Conservation (phyloP, 2,113 vertebrate genomes). For the Myotis yumanensis region DNA sequence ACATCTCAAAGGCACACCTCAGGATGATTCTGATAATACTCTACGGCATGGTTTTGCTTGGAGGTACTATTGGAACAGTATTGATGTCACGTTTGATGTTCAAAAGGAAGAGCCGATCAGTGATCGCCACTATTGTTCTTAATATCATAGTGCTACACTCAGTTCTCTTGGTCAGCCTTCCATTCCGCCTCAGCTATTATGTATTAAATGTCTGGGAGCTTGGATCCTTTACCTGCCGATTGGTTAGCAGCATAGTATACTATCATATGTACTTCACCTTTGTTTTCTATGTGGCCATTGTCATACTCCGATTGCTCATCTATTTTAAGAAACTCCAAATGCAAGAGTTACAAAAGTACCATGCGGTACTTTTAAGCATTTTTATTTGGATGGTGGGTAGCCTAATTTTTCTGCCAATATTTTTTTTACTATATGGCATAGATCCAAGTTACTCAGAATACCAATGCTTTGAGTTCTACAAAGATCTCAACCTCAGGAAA, state of each 20-base stretch:
- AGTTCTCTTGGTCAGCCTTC: conserved; percentile 79
- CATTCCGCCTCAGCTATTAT: conserved; percentile 81
- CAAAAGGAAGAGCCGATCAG: conserved; percentile 62
- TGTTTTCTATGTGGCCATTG: conserved; percentile 71
- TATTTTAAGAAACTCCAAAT: conserved; percentile 73
- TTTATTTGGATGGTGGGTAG: conserved; percentile 74
- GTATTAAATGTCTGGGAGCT: conserved; percentile 73
- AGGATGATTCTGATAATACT: conserved; percentile 56
- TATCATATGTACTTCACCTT: conserved; percentile 82
- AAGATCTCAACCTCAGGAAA: conserved; percentile 13
- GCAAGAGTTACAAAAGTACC: conserved; percentile 64
- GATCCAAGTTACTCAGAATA: not conserved
- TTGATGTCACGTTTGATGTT: conserved; percentile 72
- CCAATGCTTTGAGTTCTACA: conserved; percentile 80
- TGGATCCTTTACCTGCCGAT: conserved; percentile 65
- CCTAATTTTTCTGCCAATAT: conserved; percentile 55
- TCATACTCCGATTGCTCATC: conserved; percentile 50
- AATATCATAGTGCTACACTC: conserved; percentile 80
- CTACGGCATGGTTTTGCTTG: conserved; percentile 71
- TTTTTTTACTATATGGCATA: conserved; percentile 71
- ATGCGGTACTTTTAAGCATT: conserved; percentile 35
- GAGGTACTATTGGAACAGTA: conserved; percentile 65
- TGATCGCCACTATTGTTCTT: conserved; percentile 57
- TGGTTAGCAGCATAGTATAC: conserved; percentile 71
- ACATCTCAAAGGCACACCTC: not conserved